Evolutionary conservation across 2,113 vertebrate species (phyloP).

Genomic region (cat (Felis catus)): F.catus_Fca126_mat1.0 CM031419.1:187918001-187918500

Average conservation of each 20-base stretch:
- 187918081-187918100: not conserved
- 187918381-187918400: not conserved
- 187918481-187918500: not conserved
- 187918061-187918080: not conserved
- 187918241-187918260: constrained; percentile 64
- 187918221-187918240: constrained; percentile 33
- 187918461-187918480: not conserved
- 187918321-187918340: constrained; percentile 32
- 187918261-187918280: constrained; percentile 12
- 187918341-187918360: not conserved
- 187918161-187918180: constrained; percentile 38
- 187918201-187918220: constrained; percentile 58
- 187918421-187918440: not conserved
- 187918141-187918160: constrained; percentile 66
- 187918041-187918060: not conserved
- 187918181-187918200: constrained; percentile 37
- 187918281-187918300: constrained; percentile 53
- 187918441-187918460: not conserved
- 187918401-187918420: not conserved
- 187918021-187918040: not conserved
- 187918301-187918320: constrained; percentile 40
- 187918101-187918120: constrained; percentile 58
- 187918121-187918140: constrained; percentile 41
- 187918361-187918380: too few species aligned
- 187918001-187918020: constrained; percentile 17